Percentiles rank a stretch among this genome's conserved stretches.
Conservation (phyloP, 2,113 vertebrate species). For the Oryzias melastigma region DNA sequence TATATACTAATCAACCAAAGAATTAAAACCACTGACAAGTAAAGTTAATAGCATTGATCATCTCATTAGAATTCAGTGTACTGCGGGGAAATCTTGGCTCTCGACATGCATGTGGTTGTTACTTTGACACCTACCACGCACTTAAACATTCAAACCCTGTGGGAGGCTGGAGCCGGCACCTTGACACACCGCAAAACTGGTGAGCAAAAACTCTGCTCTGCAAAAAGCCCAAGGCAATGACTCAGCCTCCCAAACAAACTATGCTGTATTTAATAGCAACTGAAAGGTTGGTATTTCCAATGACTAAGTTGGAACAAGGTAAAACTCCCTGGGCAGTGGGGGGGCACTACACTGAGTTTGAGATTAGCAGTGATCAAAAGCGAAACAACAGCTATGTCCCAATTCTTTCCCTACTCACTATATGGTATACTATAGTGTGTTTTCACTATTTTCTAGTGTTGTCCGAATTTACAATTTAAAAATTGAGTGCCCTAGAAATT, state of each 20-base stretch:
- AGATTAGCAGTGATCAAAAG: too few relatives aligned
- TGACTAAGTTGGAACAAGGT: background rate
- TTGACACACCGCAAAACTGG: background rate
- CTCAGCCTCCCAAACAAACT: background rate
- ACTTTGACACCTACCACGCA: background rate
- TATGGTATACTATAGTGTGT: too few relatives aligned
- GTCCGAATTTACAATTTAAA: too few relatives aligned
- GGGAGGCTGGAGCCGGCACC: background rate
- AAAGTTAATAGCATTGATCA: slow-evolving; percentile 1
- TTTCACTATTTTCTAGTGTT: too few relatives aligned
- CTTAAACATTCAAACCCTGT: background rate
- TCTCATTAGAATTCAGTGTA: background rate
- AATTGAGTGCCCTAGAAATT: too few relatives aligned
- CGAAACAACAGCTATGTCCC: too few relatives aligned
- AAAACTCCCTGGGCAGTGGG: too few relatives aligned
- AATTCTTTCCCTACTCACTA: too few relatives aligned
- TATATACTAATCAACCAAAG: background rate
- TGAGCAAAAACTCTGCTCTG: background rate
- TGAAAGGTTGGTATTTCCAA: background rate
- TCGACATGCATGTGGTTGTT: background rate
- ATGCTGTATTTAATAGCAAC: background rate
- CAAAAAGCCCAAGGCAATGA: background rate
- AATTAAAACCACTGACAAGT: slow-evolving; percentile 3
- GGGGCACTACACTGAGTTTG: too few relatives aligned
- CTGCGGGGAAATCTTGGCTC: slow-evolving; percentile 1